phyloP scores from a whole-genome alignment of 1,140 invertebrate species.

The Melitaea cinxia region DNA sequence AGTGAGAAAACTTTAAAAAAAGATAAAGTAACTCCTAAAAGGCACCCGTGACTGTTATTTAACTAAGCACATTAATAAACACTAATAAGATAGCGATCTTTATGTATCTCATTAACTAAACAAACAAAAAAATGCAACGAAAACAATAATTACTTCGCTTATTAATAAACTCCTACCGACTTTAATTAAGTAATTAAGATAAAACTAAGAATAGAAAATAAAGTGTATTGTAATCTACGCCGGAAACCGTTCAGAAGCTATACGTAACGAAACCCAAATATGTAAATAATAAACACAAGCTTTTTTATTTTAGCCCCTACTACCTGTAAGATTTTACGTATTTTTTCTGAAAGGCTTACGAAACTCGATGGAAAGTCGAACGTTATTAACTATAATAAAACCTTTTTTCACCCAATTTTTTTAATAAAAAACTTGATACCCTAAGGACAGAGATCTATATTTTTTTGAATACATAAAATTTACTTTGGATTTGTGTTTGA shows the following conservation, averaged over 20 bases:
- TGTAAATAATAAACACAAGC: slow-evolving; percentile 57
- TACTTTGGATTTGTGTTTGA: too few species aligned
- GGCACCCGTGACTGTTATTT: not conserved
- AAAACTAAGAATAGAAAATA: slow-evolving; percentile 57
- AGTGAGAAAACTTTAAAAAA: not conserved
- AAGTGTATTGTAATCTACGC: slow-evolving; percentile 64
- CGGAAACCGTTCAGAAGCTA: slow-evolving; percentile 67
- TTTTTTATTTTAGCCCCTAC: slow-evolving; percentile 44
- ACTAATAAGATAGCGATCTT: slow-evolving; percentile 34
- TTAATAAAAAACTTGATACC: too few species aligned
- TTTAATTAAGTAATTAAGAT: slow-evolving; percentile 77
- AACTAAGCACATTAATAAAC: slow-evolving; percentile 6
- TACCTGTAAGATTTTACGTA: slow-evolving; percentile 8
- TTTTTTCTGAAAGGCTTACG: too few species aligned
- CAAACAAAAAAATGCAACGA: slow-evolving; percentile 26
- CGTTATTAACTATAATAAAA: too few species aligned
- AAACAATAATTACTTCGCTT: slow-evolving; percentile 30
- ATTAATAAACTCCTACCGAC: slow-evolving; percentile 47
- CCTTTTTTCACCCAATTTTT: too few species aligned
- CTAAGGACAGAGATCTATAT: too few species aligned
- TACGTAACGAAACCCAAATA: slow-evolving; percentile 58
- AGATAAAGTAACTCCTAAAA: not conserved
- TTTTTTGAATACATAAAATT: too few species aligned
- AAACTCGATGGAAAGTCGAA: not conserved
- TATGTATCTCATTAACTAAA: slow-evolving; percentile 34